Evolutionary conservation across 2,113 vertebrate genomes (phyloP), one percentile per base, ranked within the genome.

Genomic region (Mesitornis unicolor): DNA sequence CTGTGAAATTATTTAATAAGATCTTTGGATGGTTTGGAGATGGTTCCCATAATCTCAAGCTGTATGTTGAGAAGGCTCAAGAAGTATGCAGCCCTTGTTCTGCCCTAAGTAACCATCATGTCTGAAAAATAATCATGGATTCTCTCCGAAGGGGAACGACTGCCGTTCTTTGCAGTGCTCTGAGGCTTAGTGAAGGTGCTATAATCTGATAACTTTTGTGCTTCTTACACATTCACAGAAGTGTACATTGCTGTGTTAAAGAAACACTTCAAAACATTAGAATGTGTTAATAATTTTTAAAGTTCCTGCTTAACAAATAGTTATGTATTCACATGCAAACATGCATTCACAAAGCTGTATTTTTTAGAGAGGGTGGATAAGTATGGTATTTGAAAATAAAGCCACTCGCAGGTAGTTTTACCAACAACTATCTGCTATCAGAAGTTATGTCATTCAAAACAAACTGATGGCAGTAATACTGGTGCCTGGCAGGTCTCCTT

Each of bases 261-360:
- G 43, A 45, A 21, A 64, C 7, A 11, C 20, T 64, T 84, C 56
- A 47, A 84, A 93, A 71, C 24, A 54, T 6, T 51, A 26, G 35
- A 83, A 70, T 28, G 13, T 53, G 53, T 42, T 80, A 45, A 40
- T 20, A 2, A 21, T 47, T 90, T 87, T 71, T 8, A 5, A 60
- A 74, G 59, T 57, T 59, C 25, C 28, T 54, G 5, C 10, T 84
- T 43, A 63, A 13, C 50, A 78, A 74, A 45, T n/a, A 74, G 15
- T 51, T 80, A 29, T 1, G 5, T 54, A 24, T 70, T 86, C 20
- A 38, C 6, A 47, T 0, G 2, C 0, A 1, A 57, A 5, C 10
- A 7, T 26, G 38, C 28, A 11, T 53, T 75, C 24, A 36, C 24
- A 59, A 70, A 69, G 8, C 47, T 57, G 2, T 38, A 47, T 73